Conservation (phyloP, 2,113 vertebrate genomes). For the Chaetodon trifascialis region DNA sequence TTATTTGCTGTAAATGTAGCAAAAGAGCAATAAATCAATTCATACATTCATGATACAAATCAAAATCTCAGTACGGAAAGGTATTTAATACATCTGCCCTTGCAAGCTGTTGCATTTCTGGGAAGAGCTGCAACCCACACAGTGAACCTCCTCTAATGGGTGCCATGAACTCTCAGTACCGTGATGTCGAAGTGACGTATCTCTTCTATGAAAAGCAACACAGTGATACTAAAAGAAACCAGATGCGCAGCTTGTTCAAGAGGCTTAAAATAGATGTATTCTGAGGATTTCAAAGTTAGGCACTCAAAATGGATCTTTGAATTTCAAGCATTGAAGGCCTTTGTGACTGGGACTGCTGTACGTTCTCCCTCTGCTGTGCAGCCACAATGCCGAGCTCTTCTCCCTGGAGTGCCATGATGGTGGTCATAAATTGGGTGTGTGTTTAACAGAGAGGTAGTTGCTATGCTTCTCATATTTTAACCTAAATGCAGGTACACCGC, state of each 20-base stretch:
- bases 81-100: constrained; percentile 46
- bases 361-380: constrained; percentile 83
- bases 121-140: constrained; percentile 58
- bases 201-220: constrained; percentile 80
- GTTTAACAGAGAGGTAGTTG: constrained; percentile 43
- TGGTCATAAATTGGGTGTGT: constrained; percentile 59
- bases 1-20: constrained; percentile 23
- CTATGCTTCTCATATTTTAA: constrained; percentile 59
- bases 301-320: constrained; percentile 27
- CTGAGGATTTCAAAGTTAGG: constrained; percentile 34
- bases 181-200: constrained; percentile 52
- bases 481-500: constrained; percentile 42
- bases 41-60: constrained; percentile 15
- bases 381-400: constrained; percentile 79
- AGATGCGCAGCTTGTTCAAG: constrained; percentile 80
- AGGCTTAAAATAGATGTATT: constrained; percentile 47
- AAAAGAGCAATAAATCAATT: constrained; percentile 32
- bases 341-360: constrained; percentile 31
- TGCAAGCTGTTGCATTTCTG: constrained; percentile 37
- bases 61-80: neutral
- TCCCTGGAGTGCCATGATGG: constrained; percentile 53
- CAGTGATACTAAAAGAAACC: constrained; percentile 79
- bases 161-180: constrained; percentile 64
- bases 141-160: constrained; percentile 66
- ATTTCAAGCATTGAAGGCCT: constrained; percentile 25